These are phyloP conservation scores for Pseudochaenichthys georgianus DNA, from an alignment of 2,797 vertebrate genomes.

Conservation along the genomic window DNA sequence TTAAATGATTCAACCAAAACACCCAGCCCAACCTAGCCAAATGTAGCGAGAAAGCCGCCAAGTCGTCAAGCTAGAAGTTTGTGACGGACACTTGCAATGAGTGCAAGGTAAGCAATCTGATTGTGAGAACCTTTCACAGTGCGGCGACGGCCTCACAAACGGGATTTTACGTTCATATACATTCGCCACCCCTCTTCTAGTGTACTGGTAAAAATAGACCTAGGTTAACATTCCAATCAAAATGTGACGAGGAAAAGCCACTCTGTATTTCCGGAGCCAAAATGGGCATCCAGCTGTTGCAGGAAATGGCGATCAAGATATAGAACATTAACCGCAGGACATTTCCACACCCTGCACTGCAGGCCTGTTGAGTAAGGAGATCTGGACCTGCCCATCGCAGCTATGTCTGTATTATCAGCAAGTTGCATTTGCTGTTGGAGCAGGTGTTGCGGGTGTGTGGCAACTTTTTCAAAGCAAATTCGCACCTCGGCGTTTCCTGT, in stretches of 20 bases:
- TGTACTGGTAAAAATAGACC: conserved; percentile 59
- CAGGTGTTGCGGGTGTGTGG: conserved; percentile 68
- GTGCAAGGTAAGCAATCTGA: no score
- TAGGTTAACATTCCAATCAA: conserved; percentile 60
- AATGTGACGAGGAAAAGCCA: conserved; percentile 51
- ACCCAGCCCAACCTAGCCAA: no score
- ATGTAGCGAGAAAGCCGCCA: no score
- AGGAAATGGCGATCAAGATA: conserved; percentile 64
- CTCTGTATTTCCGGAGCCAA: conserved; percentile 63
- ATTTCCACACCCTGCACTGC: conserved; percentile 64
- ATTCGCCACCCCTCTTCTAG: conserved; percentile 1
- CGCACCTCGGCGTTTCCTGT: conserved; percentile 36
- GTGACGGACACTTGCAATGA: no score
- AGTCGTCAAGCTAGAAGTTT: no score
- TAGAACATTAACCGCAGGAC: conserved; percentile 69
- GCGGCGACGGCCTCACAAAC: no score
- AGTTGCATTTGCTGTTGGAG: conserved; percentile 74
- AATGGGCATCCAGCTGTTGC: conserved; percentile 77
- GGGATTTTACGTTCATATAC: no score
- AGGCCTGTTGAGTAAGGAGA: conserved; percentile 80
- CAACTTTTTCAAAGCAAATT: conserved; percentile 44
- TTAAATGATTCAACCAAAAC: no score
- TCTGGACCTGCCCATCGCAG: conserved; percentile 82
- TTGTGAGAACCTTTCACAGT: no score
- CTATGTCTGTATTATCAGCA: conserved; percentile 77